Evolutionary conservation across 2,888 invertebrate species (phyloP).

Genomic region (Scaptomyza flava): DNA sequence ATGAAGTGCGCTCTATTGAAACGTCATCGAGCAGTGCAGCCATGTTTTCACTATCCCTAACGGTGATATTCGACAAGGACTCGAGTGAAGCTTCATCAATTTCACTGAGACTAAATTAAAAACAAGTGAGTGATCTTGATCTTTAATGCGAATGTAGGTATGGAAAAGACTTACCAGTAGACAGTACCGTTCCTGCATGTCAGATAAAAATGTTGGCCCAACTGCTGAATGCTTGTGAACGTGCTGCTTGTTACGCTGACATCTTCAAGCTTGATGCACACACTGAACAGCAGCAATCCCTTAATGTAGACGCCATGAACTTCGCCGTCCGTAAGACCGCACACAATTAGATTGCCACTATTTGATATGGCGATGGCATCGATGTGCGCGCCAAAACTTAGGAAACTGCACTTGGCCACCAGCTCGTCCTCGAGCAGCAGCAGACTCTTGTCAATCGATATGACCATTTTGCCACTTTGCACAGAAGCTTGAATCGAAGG

Average conservation of each 20-base stretch:
- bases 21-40: slow-evolving; percentile 73
- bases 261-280: slow-evolving; percentile 79
- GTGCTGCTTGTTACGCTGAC: slow-evolving; percentile 64
- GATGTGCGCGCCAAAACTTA: slow-evolving; percentile 79
- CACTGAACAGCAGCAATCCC: slow-evolving; percentile 80
- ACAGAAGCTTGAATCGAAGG: slow-evolving; percentile 80
- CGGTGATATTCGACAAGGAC: slow-evolving; percentile 63
- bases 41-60: slow-evolving; percentile 77
- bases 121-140: not conserved
- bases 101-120: slow-evolving; percentile 69
- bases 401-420: slow-evolving; percentile 79
- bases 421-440: slow-evolving; percentile 82
- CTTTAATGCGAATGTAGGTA: no score
- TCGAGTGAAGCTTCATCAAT: slow-evolving; percentile 79
- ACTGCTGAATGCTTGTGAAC: slow-evolving; percentile 77
- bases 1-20: slow-evolving; percentile 62
- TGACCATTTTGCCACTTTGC: slow-evolving; percentile 81
- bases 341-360: slow-evolving; percentile 82
- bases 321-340: slow-evolving; percentile 82
- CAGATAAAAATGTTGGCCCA: slow-evolving; percentile 72
- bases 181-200: slow-evolving; percentile 81
- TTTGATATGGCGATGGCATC: slow-evolving; percentile 80
- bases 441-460: slow-evolving; percentile 81
- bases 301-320: slow-evolving; percentile 83
- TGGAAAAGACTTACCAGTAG: slow-evolving; percentile 72